A percentile compares a stretch with the other conserved stretches of the same genome.
These are phyloP conservation scores for Dryadula phaetusa DNA, from an alignment of 2,888 invertebrate species.

Conservation along the genomic window DNA sequence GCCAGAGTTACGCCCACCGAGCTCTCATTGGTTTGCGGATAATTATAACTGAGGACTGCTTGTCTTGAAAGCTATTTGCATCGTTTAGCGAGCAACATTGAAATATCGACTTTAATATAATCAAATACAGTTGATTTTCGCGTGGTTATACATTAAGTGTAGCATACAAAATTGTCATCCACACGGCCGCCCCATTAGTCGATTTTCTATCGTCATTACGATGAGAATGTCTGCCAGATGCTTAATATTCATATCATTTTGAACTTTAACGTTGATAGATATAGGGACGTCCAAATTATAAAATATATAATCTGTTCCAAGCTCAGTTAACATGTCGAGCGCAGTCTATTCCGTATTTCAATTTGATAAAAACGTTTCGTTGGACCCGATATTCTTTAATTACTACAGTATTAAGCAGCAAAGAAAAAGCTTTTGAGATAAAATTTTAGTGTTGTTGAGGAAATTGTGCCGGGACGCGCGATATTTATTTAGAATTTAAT, in stretches of 20 bases:
- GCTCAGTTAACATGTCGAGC: conserved; percentile 74
- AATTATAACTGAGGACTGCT: conserved; percentile 73
- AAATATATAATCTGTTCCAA: conserved; percentile 62
- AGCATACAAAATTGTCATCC: conserved; percentile 73
- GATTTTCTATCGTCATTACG: conserved; percentile 79
- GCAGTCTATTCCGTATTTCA: conserved; percentile 71
- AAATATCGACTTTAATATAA: conserved; percentile 49
- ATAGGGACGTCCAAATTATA: conserved; percentile 48
- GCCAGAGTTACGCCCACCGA: conserved; percentile 70
- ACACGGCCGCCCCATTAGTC: conserved; percentile 81
- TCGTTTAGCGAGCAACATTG: conserved; percentile 63
- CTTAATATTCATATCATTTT: conserved; percentile 52
- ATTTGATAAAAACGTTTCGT: conserved; percentile 82
- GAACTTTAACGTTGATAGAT: conserved; percentile 45
- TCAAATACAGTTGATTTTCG: conserved; percentile 42
- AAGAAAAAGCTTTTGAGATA: conserved; percentile 23
- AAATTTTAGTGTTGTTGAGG: conserved; percentile 44
- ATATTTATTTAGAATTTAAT: background rate
- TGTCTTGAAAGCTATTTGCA: conserved; percentile 77
- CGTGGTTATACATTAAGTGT: conserved; percentile 51
- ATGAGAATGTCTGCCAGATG: conserved; percentile 61
- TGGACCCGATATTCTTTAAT: conserved; percentile 73
- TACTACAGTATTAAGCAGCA: conserved; percentile 47
- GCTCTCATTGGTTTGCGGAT: conserved; percentile 74
- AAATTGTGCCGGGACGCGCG: conserved; percentile 46